A percentile compares a stretch with the other conserved stretches of the same genome.
phyloP scores from a whole-genome alignment of 2,797 vertebrate species.

The Ptychobarbus kaznakovi region DNA sequence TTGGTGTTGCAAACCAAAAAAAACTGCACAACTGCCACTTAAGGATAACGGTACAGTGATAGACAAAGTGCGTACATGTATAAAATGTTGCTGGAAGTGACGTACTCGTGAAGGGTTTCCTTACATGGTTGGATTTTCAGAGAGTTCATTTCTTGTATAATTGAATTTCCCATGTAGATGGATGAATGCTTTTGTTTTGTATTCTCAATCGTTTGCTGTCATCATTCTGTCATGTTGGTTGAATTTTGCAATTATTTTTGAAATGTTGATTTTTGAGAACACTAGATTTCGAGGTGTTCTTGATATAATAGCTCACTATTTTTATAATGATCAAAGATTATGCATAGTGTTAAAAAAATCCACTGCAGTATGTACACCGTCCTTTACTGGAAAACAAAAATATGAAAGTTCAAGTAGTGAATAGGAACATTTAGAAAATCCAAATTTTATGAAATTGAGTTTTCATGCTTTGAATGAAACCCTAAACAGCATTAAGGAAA shows the following conservation, averaged over 20 bases:
- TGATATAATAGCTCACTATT: conserved; percentile 59
- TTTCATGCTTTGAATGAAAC: conserved; percentile 36
- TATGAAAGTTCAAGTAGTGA: conserved; percentile 1
- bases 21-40: conserved; percentile 63
- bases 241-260: conserved; percentile 53
- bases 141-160: conserved; percentile 47
- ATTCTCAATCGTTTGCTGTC: conserved; percentile 52
- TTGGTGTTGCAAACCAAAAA: conserved; percentile 66
- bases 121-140: conserved; percentile 17
- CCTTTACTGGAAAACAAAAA: conserved; percentile 13
- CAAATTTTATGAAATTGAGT: conserved; percentile 6
- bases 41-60: conserved; percentile 53
- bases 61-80: conserved; percentile 17
- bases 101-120: conserved; percentile 35
- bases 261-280: conserved; percentile 49
- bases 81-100: conserved; percentile 34
- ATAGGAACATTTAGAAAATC: background rate
- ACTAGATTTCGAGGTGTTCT: conserved; percentile 57
- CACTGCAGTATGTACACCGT: conserved; percentile 23
- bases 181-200: conserved; percentile 51
- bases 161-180: conserved; percentile 46
- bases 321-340: conserved; percentile 63
- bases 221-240: conserved; percentile 37
- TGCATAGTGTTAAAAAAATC: conserved; percentile 51
- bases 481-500: conserved; percentile 10